These are phyloP conservation scores for Pseudomyrmex sp. DNA, from an alignment of 1,140 invertebrate species.

Conservation along the genomic window DNA sequence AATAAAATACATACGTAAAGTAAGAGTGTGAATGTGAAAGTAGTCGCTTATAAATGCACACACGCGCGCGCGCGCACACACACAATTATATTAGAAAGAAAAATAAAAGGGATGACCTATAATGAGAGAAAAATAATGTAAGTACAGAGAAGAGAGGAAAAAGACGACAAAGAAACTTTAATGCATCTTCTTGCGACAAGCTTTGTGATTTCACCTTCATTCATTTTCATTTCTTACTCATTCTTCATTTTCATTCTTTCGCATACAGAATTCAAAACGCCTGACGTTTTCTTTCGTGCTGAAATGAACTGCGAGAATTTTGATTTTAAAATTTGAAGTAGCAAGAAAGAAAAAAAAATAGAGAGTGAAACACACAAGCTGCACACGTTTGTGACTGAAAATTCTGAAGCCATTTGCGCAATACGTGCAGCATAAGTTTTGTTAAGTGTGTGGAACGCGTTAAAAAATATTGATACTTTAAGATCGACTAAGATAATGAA, in stretches of 20 bases:
- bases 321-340: constrained; percentile 36
- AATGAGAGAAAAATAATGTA: background rate
- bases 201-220: constrained; percentile 43
- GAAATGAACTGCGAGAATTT: constrained; percentile 23
- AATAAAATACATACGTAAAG: background rate
- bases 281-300: background rate
- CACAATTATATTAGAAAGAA: background rate
- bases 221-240: constrained; percentile 57
- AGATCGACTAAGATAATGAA: too few relatives aligned
- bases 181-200: constrained; percentile 31
- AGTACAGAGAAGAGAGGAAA: constrained; percentile 3
- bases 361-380: background rate
- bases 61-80: too few relatives aligned
- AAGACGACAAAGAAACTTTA: constrained; percentile 44
- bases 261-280: constrained; percentile 8
- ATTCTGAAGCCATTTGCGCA: constrained; percentile 29
- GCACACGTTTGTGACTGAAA: background rate
- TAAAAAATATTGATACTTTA: too few relatives aligned
- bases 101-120: background rate
- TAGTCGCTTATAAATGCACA: constrained; percentile 15
- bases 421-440: constrained; percentile 57
- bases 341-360: background rate
- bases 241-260: constrained; percentile 51
- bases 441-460: too few relatives aligned
- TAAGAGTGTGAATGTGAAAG: background rate